Conservation (phyloP, 1,140 invertebrate species). For the Rhizoglyphus robini region DNA sequence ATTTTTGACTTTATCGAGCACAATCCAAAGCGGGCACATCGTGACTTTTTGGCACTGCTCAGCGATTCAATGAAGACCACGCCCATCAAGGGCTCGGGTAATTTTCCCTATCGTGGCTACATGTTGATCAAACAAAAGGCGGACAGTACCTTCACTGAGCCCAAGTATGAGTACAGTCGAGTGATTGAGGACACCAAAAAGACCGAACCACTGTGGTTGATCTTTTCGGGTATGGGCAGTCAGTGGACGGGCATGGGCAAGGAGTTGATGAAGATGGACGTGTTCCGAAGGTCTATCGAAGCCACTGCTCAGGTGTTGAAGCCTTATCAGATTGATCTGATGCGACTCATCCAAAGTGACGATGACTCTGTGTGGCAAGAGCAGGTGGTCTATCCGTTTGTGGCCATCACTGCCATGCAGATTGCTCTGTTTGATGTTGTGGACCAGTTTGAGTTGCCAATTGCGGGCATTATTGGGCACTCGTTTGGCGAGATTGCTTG, state of each 20-base stretch:
- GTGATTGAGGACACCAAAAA: not conserved
- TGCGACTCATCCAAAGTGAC: slow-evolving; percentile 58
- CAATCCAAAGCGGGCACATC: slow-evolving; percentile 26
- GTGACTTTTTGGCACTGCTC: slow-evolving; percentile 9
- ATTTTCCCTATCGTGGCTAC: slow-evolving; percentile 20
- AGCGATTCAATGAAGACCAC: slow-evolving; percentile 10
- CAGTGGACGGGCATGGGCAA: slow-evolving; percentile 91
- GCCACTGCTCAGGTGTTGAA: slow-evolving; percentile 56
- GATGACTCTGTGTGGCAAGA: slow-evolving; percentile 66
- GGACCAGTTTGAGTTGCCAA: slow-evolving; percentile 32
- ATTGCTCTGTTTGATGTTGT: slow-evolving; percentile 40
- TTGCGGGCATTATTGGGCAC: slow-evolving; percentile 44
- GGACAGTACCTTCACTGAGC: not conserved
- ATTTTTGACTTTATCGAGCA: slow-evolving; percentile 33
- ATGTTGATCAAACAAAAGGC: slow-evolving; percentile 16
- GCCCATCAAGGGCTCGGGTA: slow-evolving; percentile 13
- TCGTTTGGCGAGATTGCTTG: slow-evolving; percentile 41
- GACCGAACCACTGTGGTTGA: slow-evolving; percentile 38
- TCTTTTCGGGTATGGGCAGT: slow-evolving; percentile 90
- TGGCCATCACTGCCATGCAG: slow-evolving; percentile 69
- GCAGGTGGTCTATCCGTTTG: slow-evolving; percentile 66
- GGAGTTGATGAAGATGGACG: slow-evolving; percentile 59
- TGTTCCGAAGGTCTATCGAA: slow-evolving; percentile 59
- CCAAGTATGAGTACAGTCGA: too few species aligned
- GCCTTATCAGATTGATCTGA: slow-evolving; percentile 61